Conservation (phyloP, 2,797 vertebrate species). For the Falco columbarius region DNA sequence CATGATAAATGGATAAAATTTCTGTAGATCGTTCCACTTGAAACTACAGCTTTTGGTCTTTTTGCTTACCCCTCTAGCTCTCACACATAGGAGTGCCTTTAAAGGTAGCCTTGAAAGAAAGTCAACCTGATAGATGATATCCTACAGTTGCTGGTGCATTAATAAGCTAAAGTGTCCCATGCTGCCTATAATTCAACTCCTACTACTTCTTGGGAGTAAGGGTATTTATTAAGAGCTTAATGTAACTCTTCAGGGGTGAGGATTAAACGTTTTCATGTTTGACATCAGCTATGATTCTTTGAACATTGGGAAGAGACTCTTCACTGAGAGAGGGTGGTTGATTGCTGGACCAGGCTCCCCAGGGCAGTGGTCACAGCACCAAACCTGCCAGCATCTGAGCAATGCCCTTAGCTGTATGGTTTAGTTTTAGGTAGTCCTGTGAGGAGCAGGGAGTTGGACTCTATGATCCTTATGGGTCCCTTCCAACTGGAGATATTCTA, state of each 20-base stretch:
- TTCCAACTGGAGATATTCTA: background rate
- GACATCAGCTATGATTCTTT: background rate
- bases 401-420: background rate
- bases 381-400: background rate
- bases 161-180: background rate
- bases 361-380: background rate
- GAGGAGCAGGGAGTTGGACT: background rate
- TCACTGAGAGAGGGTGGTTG: background rate
- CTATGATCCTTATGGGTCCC: background rate
- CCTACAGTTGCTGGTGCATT: background rate
- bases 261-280: background rate
- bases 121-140: background rate
- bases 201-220: background rate
- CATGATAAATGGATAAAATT: background rate
- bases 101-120: background rate
- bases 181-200: background rate
- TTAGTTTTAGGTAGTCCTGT: background rate
- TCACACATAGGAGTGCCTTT: background rate
- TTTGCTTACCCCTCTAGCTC: background rate
- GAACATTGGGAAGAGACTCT: background rate
- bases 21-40: background rate
- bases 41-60: background rate
- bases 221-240: background rate
- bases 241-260: background rate
- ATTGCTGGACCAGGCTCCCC: background rate